Evolutionary conservation across 2,888 invertebrate species (phyloP).

Genomic region (Drosophila multiciliata): DNA sequence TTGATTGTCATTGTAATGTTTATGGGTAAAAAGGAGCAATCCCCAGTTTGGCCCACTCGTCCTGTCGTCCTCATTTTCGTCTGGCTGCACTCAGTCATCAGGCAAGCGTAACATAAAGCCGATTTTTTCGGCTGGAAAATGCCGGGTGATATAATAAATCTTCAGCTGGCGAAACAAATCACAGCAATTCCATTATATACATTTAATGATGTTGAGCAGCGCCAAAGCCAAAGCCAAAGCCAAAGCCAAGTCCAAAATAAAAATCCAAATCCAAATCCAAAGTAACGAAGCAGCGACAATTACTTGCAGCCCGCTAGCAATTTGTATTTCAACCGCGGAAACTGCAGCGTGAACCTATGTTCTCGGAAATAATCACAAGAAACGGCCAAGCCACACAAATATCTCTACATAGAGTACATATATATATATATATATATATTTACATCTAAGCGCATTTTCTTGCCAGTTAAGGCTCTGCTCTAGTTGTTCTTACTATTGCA

Average conservation of each 20-base stretch:
- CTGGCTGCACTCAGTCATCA: slow-evolving; percentile 76
- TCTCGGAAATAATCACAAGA: slow-evolving; percentile 71
- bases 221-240: slow-evolving; percentile 25
- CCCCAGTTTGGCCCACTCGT: slow-evolving; percentile 9
- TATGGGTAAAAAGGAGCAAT: slow-evolving; percentile 18
- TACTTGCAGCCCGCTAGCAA: slow-evolving; percentile 79
- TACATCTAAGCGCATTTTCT: slow-evolving; percentile 22
- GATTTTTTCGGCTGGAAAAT: slow-evolving; percentile 77
- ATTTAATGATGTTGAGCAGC: slow-evolving; percentile 77
- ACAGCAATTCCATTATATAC: slow-evolving; percentile 79
- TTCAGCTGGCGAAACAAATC: slow-evolving; percentile 71
- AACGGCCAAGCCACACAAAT: slow-evolving; percentile 53
- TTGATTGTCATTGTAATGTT: slow-evolving; percentile 65
- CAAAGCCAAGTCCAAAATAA: slow-evolving; percentile 24
- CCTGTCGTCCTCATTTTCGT: slow-evolving; percentile 20
- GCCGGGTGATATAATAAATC: slow-evolving; percentile 74
- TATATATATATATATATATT: not conserved
- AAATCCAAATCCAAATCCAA: slow-evolving; percentile 59
- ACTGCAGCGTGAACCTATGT: slow-evolving; percentile 64
- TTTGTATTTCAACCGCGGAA: slow-evolving; percentile 56
- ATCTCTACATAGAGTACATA: slow-evolving; percentile 2
- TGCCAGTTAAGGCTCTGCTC: slow-evolving; percentile 29
- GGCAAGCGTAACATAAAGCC: slow-evolving; percentile 76
- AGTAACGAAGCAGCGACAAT: slow-evolving; percentile 73
- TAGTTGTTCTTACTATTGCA: slow-evolving; percentile 27